These are phyloP conservation scores for Hypanus sabinus DNA, from an alignment of 2,113 vertebrate genomes.

Conservation along the genomic window DNA sequence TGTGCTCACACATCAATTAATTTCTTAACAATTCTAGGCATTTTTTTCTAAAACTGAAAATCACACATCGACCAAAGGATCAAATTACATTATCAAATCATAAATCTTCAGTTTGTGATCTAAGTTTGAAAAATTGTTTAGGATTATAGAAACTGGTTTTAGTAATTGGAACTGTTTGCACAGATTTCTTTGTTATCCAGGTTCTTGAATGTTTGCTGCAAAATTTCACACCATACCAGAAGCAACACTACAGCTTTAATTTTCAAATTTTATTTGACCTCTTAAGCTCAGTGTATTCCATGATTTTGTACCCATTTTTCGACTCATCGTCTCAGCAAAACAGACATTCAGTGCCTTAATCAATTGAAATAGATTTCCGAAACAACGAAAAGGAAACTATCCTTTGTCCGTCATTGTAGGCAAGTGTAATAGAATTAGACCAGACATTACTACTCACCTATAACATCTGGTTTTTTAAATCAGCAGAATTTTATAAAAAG, in stretches of 20 bases:
- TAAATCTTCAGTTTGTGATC: neutral
- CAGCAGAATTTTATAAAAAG: neutral
- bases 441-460: neutral
- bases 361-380: neutral
- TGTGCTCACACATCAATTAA: neutral
- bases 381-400: neutral
- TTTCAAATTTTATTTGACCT: neutral
- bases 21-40: neutral
- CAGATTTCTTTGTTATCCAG: neutral
- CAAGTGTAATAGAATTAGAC: neutral
- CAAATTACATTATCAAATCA: neutral
- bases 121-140: neutral
- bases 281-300: neutral
- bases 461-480: neutral
- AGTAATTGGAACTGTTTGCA: neutral
- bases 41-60: neutral
- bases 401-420: neutral
- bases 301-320: too few relatives aligned
- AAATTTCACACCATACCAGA: neutral
- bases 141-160: neutral
- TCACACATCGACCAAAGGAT: neutral
- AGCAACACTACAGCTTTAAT: neutral
- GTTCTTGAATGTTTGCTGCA: neutral
- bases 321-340: neutral
- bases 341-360: neutral